Evolutionary conservation across 2,888 invertebrate genomes (phyloP).

Genomic region (Parthenolecanium corni): DNA sequence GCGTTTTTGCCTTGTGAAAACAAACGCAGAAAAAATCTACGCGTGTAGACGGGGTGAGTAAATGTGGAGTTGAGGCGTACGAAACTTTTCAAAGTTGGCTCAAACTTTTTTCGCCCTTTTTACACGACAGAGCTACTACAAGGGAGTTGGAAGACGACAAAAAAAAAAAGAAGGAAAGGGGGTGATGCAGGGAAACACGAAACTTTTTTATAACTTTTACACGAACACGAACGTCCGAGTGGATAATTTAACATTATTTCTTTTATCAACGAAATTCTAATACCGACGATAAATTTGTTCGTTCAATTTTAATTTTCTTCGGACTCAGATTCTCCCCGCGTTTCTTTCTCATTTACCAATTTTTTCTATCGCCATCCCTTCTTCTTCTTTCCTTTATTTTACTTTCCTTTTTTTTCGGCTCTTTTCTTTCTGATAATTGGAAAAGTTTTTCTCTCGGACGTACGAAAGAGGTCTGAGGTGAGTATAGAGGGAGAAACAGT

Average conservation of each 20-base stretch:
- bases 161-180: too few species aligned
- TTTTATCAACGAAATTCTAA: slow-evolving; percentile 29
- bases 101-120: too few species aligned
- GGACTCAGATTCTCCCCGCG: slow-evolving; percentile 4
- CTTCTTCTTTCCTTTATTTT: neutral
- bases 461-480: neutral
- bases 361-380: neutral
- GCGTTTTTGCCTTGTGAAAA: too few species aligned
- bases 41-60: too few species aligned
- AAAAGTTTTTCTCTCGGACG: slow-evolving; percentile 23
- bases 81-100: too few species aligned
- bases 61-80: too few species aligned
- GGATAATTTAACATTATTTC: slow-evolving; percentile 27
- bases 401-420: slow-evolving; percentile 10
- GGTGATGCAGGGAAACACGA: too few species aligned
- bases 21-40: too few species aligned
- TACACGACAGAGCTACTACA: too few species aligned
- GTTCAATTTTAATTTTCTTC: slow-evolving; percentile 26
- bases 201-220: slow-evolving; percentile 6
- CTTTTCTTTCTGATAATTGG: slow-evolving; percentile 20
- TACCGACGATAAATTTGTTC: slow-evolving; percentile 26
- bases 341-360: slow-evolving; percentile 14
- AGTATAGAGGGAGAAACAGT: neutral
- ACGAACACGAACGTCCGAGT: slow-evolving; percentile 9
- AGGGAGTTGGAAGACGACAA: too few species aligned